These are phyloP conservation scores for Sarcoramphus papa DNA, from an alignment of 2,797 vertebrate genomes.

Conservation along the genomic window DNA sequence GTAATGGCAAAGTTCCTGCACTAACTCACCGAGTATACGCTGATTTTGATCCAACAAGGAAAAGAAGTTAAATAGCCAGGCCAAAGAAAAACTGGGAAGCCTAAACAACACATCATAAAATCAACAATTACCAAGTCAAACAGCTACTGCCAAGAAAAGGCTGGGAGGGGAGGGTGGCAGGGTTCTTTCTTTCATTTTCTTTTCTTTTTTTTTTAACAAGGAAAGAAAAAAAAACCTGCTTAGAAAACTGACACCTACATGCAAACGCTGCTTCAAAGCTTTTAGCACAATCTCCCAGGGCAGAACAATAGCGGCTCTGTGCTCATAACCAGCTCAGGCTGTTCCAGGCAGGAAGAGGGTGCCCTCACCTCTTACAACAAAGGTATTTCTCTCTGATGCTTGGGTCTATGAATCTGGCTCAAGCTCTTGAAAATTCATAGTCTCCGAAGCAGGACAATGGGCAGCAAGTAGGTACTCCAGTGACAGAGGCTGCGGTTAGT, in stretches of 20 bases:
- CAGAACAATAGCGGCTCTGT: constrained; percentile 42
- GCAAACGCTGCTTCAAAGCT: constrained; percentile 12
- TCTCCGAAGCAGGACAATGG: not conserved
- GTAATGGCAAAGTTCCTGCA: not conserved
- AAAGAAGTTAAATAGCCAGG: not conserved
- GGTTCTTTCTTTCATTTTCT: not conserved
- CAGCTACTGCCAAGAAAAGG: constrained; percentile 34
- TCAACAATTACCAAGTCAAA: constrained; percentile 31
- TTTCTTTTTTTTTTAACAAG: not conserved
- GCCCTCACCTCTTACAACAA: not conserved
- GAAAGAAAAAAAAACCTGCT: not conserved
- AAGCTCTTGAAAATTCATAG: not conserved
- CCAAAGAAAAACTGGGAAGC: constrained; percentile 17
- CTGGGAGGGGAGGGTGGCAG: not conserved
- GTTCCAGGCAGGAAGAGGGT: constrained; percentile 26
- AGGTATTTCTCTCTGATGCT: not conserved
- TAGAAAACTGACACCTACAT: constrained; percentile 58
- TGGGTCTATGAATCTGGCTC: not conserved
- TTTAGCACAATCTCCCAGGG: not conserved
- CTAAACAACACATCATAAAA: constrained; percentile 43
- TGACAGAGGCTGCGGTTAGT: not conserved
- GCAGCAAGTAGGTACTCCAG: not conserved
- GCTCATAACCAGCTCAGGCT: not conserved
- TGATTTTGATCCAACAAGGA: not conserved
- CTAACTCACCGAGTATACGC: not conserved